These are phyloP conservation scores for Gambusia holbrooki DNA, from an alignment of 2,113 vertebrate genomes.

Conservation along the genomic window DNA sequence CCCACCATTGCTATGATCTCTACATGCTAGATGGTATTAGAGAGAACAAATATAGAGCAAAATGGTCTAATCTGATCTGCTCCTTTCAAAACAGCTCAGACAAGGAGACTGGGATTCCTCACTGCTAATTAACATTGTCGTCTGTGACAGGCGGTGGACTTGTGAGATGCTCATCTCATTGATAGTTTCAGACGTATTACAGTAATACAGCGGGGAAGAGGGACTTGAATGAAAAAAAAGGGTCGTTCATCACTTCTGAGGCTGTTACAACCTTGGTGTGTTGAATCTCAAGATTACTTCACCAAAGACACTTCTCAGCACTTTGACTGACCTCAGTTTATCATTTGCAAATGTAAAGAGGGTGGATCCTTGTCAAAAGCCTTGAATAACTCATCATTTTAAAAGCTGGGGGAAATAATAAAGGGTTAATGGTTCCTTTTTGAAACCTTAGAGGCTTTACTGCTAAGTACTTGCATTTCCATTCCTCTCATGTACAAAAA, in stretches of 20 bases:
- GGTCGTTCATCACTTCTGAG: conserved; percentile 61
- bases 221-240: conserved; percentile 43
- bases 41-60: conserved; percentile 70
- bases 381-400: conserved; percentile 60
- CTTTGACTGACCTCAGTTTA: conserved; percentile 64
- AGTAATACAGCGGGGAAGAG: conserved; percentile 33
- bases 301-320: conserved; percentile 59
- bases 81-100: conserved; percentile 62
- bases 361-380: conserved; percentile 58
- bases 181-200: conserved; percentile 60
- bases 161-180: conserved; percentile 58
- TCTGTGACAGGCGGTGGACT: conserved; percentile 64
- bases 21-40: conserved; percentile 51
- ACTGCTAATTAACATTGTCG: conserved; percentile 69
- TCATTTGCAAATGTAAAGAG: conserved; percentile 61
- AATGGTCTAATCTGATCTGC: conserved; percentile 63
- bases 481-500: conserved; percentile 40
- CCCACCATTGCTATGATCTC: conserved; percentile 59
- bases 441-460: conserved; percentile 49
- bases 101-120: conserved; percentile 63
- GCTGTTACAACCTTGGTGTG: conserved; percentile 46
- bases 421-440: conserved; percentile 70
- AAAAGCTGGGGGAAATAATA: conserved; percentile 49
- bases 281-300: conserved; percentile 50
- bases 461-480: conserved; percentile 61